Evolutionary conservation across 92 coral and sea anemone genomes (phyloP), one percentile per base, ranked within the genome.

Genomic region (Epizoanthus ramosus): DNA sequence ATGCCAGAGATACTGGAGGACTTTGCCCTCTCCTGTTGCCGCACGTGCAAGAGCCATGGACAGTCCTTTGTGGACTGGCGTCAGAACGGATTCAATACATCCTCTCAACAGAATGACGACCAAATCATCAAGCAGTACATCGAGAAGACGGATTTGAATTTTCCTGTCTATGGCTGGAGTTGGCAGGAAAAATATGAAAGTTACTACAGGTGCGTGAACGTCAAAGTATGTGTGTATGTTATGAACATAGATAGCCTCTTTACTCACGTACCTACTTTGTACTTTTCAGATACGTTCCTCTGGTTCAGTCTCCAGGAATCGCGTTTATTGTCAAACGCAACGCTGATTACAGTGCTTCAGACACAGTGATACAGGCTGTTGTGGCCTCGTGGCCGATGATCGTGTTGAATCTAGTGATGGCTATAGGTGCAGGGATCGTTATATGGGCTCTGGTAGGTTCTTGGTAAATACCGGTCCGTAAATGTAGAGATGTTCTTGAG

Each of bases 161-260:
- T 94, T 81, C 98, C 98, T 1, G 79, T 94, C 23, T 92, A 92
- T 61, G 98, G 98, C 9, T 94, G 90, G 90, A 84, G 76, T 66
- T 92, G 95, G 87, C 98, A 89, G 65, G 88, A 90, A 18, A 57
- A 31, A 3, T 94, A 92, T 35, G 80, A 85, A 16, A 54, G 70
- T 8, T 45, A 60, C 45, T 77, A 77, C 82, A 77, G 82, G 82
- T 77, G 52, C 17, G 82, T 61, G 6, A 52, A 12, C 10, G 16
- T 6, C 5, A 13, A 15, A 28, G 45, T n/a, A n/a, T n/a, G n/a
- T n/a, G n/a, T n/a, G n/a, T n/a, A n/a, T n/a, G n/a, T n/a, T n/a
- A n/a, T n/a, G n/a, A n/a, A n/a, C n/a, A n/a, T n/a, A n/a, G n/a
- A n/a, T n/a, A n/a, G n/a, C n/a, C n/a, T n/a, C n/a, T n/a, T n/a